These are phyloP conservation scores for Lithobius niger DNA, from an alignment of 1,140 invertebrate species.

Conservation along the genomic window DNA sequence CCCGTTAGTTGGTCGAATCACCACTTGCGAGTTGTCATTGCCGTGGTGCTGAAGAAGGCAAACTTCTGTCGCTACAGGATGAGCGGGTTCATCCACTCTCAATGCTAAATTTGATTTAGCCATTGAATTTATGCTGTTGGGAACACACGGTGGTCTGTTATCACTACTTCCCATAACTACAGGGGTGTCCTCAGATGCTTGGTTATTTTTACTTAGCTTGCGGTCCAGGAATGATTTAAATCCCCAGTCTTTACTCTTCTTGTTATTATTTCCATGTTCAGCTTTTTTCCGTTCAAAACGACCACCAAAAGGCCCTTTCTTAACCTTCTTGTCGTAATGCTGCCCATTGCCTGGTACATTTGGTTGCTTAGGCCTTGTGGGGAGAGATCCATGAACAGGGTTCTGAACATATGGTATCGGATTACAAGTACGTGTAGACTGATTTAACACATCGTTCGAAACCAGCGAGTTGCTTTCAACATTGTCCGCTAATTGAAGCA, in stretches of 20 bases:
- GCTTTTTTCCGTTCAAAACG: background rate
- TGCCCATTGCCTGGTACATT: slow-evolving; percentile 32
- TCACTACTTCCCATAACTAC: background rate
- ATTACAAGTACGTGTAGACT: slow-evolving; percentile 32
- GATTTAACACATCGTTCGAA: slow-evolving; percentile 26
- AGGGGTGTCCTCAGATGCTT: background rate
- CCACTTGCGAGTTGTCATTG: background rate
- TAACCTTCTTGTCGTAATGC: slow-evolving; percentile 25
- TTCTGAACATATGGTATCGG: slow-evolving; percentile 63
- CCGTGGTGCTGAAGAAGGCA: slow-evolving; percentile 14
- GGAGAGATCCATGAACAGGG: slow-evolving; percentile 41
- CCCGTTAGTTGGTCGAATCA: slow-evolving; percentile 10
- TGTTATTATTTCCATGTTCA: background rate
- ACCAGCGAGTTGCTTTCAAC: slow-evolving; percentile 28
- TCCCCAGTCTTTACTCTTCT: slow-evolving; percentile 4
- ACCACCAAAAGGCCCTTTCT: slow-evolving; percentile 27
- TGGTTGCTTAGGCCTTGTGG: slow-evolving; percentile 37
- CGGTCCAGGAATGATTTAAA: slow-evolving; percentile 3
- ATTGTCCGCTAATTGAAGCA: slow-evolving; percentile 18
- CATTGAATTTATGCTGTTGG: slow-evolving; percentile 11
- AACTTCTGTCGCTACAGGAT: slow-evolving; percentile 15
- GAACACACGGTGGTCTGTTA: background rate
- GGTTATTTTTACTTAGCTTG: background rate
- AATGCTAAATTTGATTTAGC: slow-evolving; percentile 12
- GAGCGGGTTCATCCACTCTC: background rate